Evolutionary conservation across 2,888 invertebrate genomes (phyloP).

Genomic region (Brachypterus glaber): DNA sequence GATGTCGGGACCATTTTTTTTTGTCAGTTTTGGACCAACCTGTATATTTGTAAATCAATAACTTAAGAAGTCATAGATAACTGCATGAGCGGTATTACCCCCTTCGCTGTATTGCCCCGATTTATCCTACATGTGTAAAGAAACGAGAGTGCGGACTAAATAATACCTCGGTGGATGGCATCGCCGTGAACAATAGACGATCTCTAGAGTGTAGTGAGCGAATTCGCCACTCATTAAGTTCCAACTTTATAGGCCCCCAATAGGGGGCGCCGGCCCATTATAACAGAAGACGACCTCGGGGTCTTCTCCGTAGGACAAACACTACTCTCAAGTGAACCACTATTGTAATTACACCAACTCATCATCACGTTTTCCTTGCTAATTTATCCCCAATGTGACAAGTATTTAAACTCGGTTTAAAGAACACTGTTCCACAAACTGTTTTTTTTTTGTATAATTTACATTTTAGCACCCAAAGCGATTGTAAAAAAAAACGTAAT

Average conservation of each 20-base stretch:
- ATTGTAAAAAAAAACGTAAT: too few species aligned
- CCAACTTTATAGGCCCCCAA: slow-evolving; percentile 17
- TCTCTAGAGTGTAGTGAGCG: slow-evolving; percentile 20
- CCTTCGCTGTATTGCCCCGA: too few species aligned
- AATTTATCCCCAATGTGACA: slow-evolving; percentile 15
- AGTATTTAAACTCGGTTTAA: too few species aligned
- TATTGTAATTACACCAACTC: slow-evolving; percentile 19
- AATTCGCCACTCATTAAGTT: slow-evolving; percentile 22
- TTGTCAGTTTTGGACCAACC: too few species aligned
- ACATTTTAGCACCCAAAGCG: too few species aligned
- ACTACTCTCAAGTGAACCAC: slow-evolving; percentile 20
- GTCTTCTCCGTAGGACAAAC: slow-evolving; percentile 13
- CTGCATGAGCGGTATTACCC: too few species aligned
- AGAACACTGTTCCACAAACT: too few species aligned
- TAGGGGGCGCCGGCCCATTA: slow-evolving; percentile 18
- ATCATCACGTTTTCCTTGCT: slow-evolving; percentile 17
- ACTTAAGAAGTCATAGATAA: too few species aligned
- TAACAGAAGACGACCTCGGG: slow-evolving; percentile 15
- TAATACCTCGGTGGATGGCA: slow-evolving; percentile 19
- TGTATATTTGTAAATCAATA: too few species aligned
- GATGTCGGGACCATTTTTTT: too few species aligned
- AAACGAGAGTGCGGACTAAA: slow-evolving; percentile 18
- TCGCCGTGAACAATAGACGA: slow-evolving; percentile 22
- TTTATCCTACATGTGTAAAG: too few species aligned
- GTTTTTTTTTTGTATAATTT: too few species aligned